Conservation (phyloP, 1,140 invertebrate genomes). For the Chrysoperla carnea region DNA sequence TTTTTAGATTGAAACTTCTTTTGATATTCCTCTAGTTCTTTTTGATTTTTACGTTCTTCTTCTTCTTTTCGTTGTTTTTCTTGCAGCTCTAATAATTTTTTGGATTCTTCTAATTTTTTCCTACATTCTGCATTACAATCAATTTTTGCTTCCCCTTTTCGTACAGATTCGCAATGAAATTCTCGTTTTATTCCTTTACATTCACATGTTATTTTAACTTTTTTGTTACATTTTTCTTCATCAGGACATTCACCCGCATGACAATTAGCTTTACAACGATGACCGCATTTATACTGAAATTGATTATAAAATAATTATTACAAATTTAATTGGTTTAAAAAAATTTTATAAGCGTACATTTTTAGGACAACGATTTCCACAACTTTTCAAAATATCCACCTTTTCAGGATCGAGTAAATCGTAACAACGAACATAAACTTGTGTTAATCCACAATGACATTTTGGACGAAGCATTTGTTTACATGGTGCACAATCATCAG, state of each 20-base stretch:
- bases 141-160: constrained; percentile 28
- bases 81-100: constrained; percentile 28
- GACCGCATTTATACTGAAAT: constrained; percentile 46
- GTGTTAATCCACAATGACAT: constrained; percentile 65
- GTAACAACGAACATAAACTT: constrained; percentile 52
- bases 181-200: constrained; percentile 68
- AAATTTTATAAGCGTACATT: constrained; percentile 33
- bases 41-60: constrained; percentile 44
- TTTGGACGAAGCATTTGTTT: constrained; percentile 45
- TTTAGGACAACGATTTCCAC: constrained; percentile 73
- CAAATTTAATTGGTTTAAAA: constrained; percentile 7
- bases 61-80: constrained; percentile 30
- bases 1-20: constrained; percentile 45
- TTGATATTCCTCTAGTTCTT: constrained; percentile 52
- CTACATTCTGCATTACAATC: constrained; percentile 43
- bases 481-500: constrained; percentile 48
- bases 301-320: constrained; percentile 6
- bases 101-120: constrained; percentile 31
- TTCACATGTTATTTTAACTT: constrained; percentile 56
- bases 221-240: constrained; percentile 53
- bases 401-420: constrained; percentile 36
- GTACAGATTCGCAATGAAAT: constrained; percentile 44
- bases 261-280: constrained; percentile 57
- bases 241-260: constrained; percentile 57
- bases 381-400: constrained; percentile 39